These are phyloP conservation scores for Globodera rostochiensis DNA, from an alignment of 1,140 invertebrate genomes.

Conservation along the genomic window DNA sequence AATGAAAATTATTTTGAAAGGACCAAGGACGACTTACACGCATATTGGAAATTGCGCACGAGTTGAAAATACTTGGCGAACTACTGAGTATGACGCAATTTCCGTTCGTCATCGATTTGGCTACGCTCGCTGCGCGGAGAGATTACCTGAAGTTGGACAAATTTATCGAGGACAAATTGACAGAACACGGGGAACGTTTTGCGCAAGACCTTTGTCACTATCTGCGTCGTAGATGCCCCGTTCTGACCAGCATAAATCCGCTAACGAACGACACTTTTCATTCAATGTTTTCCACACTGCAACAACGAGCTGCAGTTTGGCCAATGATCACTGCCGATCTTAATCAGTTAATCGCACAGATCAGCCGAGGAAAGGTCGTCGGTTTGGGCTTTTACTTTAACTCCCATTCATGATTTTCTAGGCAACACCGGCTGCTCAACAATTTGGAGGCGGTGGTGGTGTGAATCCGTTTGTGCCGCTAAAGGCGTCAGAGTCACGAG, in stretches of 20 bases:
- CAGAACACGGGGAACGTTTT: conserved; percentile 74
- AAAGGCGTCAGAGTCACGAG: not conserved
- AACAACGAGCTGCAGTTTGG: conserved; percentile 34
- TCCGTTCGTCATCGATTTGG: conserved; percentile 94
- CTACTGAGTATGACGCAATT: conserved; percentile 89
- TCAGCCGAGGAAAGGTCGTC: conserved; percentile 30
- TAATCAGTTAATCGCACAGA: conserved; percentile 35
- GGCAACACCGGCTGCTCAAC: not conserved
- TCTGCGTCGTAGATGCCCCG: conserved; percentile 38
- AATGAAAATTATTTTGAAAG: conserved; percentile 10
- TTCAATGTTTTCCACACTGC: conserved; percentile 40
- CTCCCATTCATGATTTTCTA: not conserved
- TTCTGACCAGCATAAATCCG: conserved; percentile 29
- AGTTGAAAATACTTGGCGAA: conserved; percentile 82
- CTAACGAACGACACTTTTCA: conserved; percentile 50
- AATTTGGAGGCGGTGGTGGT: not conserved
- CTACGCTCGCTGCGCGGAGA: conserved; percentile 88
- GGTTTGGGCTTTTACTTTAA: not conserved
- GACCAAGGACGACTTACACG: conserved; percentile 85
- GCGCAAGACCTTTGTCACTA: conserved; percentile 50
- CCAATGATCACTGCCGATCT: conserved; percentile 38
- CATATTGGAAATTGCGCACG: conserved; percentile 94
- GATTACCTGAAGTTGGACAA: conserved; percentile 98
- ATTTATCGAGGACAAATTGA: conserved; percentile 93
- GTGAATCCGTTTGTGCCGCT: not conserved